Conservation (phyloP, 2,797 vertebrate genomes). For the Alectoris magna region DNA sequence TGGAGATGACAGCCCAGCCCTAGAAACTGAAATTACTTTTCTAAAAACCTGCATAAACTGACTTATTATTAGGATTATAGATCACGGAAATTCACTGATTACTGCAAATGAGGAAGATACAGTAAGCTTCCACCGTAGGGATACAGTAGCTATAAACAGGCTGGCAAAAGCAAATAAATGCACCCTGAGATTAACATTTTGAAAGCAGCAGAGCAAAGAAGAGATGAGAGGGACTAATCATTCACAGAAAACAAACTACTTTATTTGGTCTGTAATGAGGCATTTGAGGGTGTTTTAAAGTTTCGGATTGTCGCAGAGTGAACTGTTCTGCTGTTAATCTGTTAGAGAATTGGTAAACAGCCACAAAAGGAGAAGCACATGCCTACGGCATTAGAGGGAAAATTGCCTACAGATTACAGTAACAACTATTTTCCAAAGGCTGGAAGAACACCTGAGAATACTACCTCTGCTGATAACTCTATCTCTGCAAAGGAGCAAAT, state of each 20-base stretch:
- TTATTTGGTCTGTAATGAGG: slow-evolving; percentile 49
- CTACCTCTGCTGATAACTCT: slow-evolving; percentile 36
- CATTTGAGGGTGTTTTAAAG: slow-evolving; percentile 65
- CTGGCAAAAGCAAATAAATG: slow-evolving; percentile 40
- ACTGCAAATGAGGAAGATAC: slow-evolving; percentile 60
- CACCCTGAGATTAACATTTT: slow-evolving; percentile 33
- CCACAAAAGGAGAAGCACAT: slow-evolving; percentile 34
- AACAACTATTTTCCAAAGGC: slow-evolving; percentile 37
- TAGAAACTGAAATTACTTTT: slow-evolving; percentile 37
- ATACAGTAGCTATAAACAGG: slow-evolving; percentile 51
- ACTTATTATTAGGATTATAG: slow-evolving; percentile 35
- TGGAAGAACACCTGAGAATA: slow-evolving; percentile 42
- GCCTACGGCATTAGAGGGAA: background rate
- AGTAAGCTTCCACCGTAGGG: slow-evolving; percentile 37
- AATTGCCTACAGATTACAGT: slow-evolving; percentile 55
- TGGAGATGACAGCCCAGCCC: slow-evolving; percentile 7
- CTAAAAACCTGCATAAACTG: slow-evolving; percentile 11
- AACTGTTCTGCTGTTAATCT: slow-evolving; percentile 67
- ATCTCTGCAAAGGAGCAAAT: slow-evolving; percentile 25
- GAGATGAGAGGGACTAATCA: slow-evolving; percentile 59
- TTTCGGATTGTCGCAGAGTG: slow-evolving; percentile 50
- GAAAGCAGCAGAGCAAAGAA: slow-evolving; percentile 37
- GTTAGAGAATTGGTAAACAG: slow-evolving; percentile 49
- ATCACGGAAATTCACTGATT: slow-evolving; percentile 62
- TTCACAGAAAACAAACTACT: slow-evolving; percentile 58